These are phyloP conservation scores for Gonocerus acuteangulatus DNA, from an alignment of 2,888 invertebrate species.

Conservation along the genomic window DNA sequence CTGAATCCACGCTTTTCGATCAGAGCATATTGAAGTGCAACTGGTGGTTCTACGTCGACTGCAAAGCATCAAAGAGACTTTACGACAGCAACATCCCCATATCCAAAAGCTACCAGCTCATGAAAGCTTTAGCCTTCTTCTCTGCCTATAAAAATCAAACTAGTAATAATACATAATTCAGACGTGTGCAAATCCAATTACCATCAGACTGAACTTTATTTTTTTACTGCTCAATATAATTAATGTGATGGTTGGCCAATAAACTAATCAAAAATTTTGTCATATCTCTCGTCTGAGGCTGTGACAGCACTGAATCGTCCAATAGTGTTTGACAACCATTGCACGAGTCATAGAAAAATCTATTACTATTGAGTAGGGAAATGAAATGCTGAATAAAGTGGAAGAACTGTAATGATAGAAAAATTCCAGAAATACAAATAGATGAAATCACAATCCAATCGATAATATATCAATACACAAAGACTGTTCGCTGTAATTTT, in stretches of 20 bases:
- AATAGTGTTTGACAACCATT: no score
- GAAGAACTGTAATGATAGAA: no score
- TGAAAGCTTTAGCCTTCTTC: slow-evolving; percentile 84
- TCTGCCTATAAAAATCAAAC: slow-evolving; percentile 64
- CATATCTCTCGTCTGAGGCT: neutral
- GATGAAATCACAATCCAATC: no score
- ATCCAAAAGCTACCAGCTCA: slow-evolving; percentile 83
- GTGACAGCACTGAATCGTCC: neutral
- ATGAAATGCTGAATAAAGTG: no score
- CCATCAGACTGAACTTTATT: slow-evolving; percentile 11
- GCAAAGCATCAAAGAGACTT: slow-evolving; percentile 67
- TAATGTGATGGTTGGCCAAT: neutral
- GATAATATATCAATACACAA: no score
- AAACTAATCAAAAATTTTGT: slow-evolving; percentile 16
- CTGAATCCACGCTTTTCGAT: slow-evolving; percentile 83
- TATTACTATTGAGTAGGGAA: no score
- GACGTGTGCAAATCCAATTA: neutral
- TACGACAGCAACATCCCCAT: slow-evolving; percentile 87
- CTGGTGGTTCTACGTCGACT: slow-evolving; percentile 92
- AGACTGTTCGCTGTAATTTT: no score
- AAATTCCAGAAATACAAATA: no score
- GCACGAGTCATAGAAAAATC: no score
- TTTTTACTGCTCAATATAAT: slow-evolving; percentile 13
- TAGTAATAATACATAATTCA: slow-evolving; percentile 12
- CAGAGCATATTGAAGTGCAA: slow-evolving; percentile 86